Percentiles rank a stretch among this genome's conserved stretches.
Evolutionary conservation across 1,140 invertebrate genomes (phyloP).

Genomic region (Drosophila nigromelanica): DNA sequence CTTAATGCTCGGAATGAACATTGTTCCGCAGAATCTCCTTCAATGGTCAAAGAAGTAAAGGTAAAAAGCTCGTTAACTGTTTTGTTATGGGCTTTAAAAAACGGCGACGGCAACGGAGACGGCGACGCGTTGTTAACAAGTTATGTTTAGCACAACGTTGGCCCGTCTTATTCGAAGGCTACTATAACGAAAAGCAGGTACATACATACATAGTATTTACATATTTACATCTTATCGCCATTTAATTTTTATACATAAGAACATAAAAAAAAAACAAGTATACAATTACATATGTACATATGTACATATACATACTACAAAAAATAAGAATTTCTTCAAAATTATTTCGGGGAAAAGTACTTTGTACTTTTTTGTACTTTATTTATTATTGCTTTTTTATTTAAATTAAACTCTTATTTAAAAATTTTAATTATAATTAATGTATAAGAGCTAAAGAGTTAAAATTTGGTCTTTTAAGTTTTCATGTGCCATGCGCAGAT

Average conservation of each 20-base stretch:
- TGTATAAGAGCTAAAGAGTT: too few relatives aligned
- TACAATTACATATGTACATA: conserved; percentile 2
- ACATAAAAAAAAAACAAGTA: not conserved
- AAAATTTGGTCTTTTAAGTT: too few relatives aligned
- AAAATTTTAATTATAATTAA: too few relatives aligned
- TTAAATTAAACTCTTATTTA: too few relatives aligned
- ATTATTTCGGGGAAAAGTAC: too few relatives aligned
- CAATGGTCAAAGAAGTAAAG: conserved; percentile 23
- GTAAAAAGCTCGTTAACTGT: conserved; percentile 59
- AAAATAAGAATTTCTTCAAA: not conserved
- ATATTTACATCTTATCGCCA: not conserved
- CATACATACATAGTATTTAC: conserved; percentile 1
- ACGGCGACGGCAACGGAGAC: conserved; percentile 9
- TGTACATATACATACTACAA: not conserved
- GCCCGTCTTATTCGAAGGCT: conserved; percentile 15
- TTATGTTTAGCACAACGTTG: conserved; percentile 25
- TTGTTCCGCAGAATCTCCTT: conserved; percentile 39
- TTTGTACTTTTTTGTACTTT: too few relatives aligned
- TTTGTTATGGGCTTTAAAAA: conserved; percentile 48
- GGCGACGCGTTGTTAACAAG: conserved; percentile 43
- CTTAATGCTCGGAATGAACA: conserved; percentile 16
- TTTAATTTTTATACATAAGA: not conserved
- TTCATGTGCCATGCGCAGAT: too few relatives aligned
- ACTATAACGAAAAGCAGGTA: not conserved
- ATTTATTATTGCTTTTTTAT: too few relatives aligned